Evolutionary conservation across 2,888 invertebrate genomes (phyloP).

Genomic region (Pammene aurita): DNA sequence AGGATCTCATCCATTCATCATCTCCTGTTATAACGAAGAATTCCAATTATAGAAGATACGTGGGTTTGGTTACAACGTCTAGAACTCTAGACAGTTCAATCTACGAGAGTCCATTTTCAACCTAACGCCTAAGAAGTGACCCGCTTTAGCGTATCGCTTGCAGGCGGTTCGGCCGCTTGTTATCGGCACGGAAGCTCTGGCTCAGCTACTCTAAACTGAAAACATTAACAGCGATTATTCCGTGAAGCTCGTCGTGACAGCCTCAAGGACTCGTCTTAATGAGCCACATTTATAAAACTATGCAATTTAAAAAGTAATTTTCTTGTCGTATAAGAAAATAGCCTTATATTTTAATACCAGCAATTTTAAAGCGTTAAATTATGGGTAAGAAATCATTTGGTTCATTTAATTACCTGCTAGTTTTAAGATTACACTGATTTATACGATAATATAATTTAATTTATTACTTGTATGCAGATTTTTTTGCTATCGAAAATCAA

Average conservation of each 20-base stretch:
- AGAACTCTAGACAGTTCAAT: too few species aligned
- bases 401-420: too few species aligned
- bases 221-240: constrained; percentile 42
- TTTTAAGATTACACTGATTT: too few species aligned
- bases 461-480: too few species aligned
- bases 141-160: constrained; percentile 44
- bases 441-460: too few species aligned
- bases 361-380: constrained; percentile 3
- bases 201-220: constrained; percentile 46
- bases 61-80: too few species aligned
- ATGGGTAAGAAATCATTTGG: not conserved
- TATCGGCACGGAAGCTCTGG: constrained; percentile 59
- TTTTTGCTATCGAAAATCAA: too few species aligned
- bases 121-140: too few species aligned
- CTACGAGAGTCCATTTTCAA: too few species aligned
- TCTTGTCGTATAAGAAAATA: constrained; percentile 18
- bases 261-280: constrained; percentile 37
- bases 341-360: not conserved
- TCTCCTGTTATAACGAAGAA: too few species aligned
- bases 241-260: constrained; percentile 35
- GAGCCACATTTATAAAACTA: constrained; percentile 34
- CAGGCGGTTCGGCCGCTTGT: constrained; percentile 47
- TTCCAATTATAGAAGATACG: too few species aligned
- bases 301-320: constrained; percentile 31
- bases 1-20: too few species aligned